A percentile compares a stretch with the other conserved stretches of the same genome.
Evolutionary conservation across 1,140 invertebrate genomes (phyloP).

Genomic region (Littorina saxatilis): DNA sequence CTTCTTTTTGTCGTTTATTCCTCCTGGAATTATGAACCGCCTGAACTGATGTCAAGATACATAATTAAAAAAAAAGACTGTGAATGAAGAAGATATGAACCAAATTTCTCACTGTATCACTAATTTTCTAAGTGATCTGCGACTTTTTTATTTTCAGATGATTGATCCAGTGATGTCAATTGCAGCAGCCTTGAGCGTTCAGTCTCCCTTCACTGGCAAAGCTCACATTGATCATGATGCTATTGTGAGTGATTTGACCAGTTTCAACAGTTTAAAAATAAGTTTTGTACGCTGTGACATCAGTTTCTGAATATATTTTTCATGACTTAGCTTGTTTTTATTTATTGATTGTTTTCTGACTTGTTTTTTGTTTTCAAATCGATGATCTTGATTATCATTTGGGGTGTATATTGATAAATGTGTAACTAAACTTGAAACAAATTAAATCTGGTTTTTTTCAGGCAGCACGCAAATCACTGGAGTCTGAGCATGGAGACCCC

Average conservation of each 20-base stretch:
- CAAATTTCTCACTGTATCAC: too few relatives aligned
- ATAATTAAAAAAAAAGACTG: too few relatives aligned
- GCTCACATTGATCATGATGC: conserved; percentile 91
- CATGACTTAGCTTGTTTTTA: background rate
- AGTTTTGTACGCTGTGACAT: background rate
- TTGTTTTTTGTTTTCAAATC: too few relatives aligned
- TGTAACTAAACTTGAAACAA: too few relatives aligned
- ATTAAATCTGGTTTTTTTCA: too few relatives aligned
- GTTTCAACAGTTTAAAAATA: background rate
- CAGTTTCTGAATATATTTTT: background rate
- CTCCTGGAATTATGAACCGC: too few relatives aligned
- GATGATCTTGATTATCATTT: too few relatives aligned
- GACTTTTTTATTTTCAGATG: conserved; percentile 61
- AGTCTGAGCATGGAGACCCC: conserved; percentile 96
- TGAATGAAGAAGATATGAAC: too few relatives aligned
- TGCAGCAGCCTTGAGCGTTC: conserved; percentile 94
- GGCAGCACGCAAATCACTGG: conserved; percentile 86
- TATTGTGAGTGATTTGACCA: conserved; percentile 57
- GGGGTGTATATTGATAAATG: too few relatives aligned
- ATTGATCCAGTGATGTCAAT: conserved; percentile 94
- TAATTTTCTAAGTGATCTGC: too few relatives aligned
- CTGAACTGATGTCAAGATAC: too few relatives aligned
- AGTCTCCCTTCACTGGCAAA: conserved; percentile 90
- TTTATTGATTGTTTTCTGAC: background rate
- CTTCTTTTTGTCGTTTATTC: too few relatives aligned